Evolutionary conservation across 2,113 vertebrate species (phyloP).

Genomic region (Cathartes aura): DNA sequence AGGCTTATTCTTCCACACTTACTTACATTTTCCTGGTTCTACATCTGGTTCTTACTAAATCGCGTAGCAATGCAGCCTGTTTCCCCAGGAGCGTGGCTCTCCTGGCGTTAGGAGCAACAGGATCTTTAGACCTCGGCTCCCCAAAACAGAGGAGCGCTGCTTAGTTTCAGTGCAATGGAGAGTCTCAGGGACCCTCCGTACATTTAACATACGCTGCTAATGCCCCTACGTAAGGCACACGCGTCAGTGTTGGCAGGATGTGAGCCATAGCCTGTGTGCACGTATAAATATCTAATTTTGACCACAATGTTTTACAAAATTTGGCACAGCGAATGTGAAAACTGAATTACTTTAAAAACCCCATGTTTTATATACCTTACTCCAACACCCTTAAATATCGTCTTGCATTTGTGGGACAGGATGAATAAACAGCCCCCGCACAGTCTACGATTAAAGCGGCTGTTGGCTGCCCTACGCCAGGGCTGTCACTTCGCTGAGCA

Average conservation of each 20-base stretch:
- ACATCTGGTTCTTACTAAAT: too few relatives aligned
- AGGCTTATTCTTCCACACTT: not conserved
- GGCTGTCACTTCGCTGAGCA: accelerated
- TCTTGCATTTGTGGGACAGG: not conserved
- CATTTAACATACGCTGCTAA: accelerated
- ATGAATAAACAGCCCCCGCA: not conserved
- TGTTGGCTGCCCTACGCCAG: accelerated
- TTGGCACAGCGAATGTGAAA: not conserved
- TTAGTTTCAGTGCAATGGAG: accelerated
- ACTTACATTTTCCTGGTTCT: not conserved
- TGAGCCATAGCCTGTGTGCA: accelerated
- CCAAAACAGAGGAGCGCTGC: accelerated
- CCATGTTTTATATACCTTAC: not conserved
- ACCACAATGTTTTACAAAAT: not conserved
- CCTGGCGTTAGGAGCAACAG: not conserved
- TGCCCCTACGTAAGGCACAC: accelerated
- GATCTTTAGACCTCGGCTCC: not conserved
- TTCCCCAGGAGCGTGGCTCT: accelerated
- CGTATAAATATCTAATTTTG: accelerated
- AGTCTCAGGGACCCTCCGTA: accelerated
- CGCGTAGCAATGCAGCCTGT: accelerated
- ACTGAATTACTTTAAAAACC: not conserved
- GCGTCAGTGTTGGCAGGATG: accelerated
- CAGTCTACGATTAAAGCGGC: accelerated
- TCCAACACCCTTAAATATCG: too few relatives aligned